Evolutionary conservation across 2,113 vertebrate species (phyloP).

Genomic region (Tinamus guttatus): DNA sequence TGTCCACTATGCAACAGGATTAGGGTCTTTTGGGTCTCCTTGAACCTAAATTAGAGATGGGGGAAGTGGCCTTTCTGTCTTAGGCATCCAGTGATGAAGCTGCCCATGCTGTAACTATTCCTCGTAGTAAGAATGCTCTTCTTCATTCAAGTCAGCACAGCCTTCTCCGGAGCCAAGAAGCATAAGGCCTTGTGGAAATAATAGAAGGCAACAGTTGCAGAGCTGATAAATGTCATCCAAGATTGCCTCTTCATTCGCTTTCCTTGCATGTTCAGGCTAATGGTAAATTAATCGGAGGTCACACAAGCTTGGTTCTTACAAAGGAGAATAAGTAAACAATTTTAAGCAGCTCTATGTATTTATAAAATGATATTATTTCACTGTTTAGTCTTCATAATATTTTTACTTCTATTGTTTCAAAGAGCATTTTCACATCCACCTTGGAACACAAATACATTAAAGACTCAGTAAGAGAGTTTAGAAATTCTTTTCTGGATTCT

Average conservation of each 20-base stretch:
- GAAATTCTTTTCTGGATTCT: background rate
- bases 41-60: background rate
- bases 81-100: background rate
- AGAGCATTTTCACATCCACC: constrained; percentile 24
- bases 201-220: constrained; percentile 64
- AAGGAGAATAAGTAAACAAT: constrained; percentile 60
- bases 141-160: constrained; percentile 58
- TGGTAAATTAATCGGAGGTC: constrained; percentile 65
- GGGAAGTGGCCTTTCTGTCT: background rate
- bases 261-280: constrained; percentile 61
- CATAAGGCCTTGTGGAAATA: constrained; percentile 69
- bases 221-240: constrained; percentile 76
- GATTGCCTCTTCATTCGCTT: constrained; percentile 69
- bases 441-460: constrained; percentile 38
- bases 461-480: constrained; percentile 13
- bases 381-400: constrained; percentile 45
- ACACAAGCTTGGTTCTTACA: constrained; percentile 38
- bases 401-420: constrained; percentile 49
- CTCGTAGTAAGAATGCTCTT: constrained; percentile 31
- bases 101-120: background rate
- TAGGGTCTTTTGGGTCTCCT: background rate
- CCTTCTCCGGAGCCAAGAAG: constrained; percentile 61
- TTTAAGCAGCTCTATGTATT: constrained; percentile 53
- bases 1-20: accelerated
- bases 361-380: constrained; percentile 61